A percentile compares a stretch with the other conserved stretches of the same genome.
phyloP scores from a whole-genome alignment of 2,888 invertebrate species.

The Nebria salina region DNA sequence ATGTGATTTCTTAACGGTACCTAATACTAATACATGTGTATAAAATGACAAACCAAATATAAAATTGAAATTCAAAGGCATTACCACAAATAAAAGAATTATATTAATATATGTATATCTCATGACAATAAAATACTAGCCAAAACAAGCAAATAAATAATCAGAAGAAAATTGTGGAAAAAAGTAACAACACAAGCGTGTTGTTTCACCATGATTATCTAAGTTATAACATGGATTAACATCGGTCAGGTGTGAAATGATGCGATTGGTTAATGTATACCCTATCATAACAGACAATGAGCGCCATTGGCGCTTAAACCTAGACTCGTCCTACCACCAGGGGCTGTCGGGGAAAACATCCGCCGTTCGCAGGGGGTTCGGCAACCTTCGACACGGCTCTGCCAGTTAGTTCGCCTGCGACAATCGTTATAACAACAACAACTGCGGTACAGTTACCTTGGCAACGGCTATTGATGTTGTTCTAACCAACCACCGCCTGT shows the following conservation, averaged over 20 bases:
- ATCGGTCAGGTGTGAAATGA: conserved; percentile 46
- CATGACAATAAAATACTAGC: too few relatives aligned
- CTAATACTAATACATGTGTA: too few relatives aligned
- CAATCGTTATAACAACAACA: conserved; percentile 31
- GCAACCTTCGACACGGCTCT: neutral
- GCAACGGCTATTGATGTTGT: neutral
- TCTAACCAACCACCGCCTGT: neutral
- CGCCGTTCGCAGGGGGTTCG: conserved; percentile 31
- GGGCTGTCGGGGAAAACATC: conserved; percentile 21
- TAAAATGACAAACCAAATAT: too few relatives aligned
- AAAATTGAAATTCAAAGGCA: too few relatives aligned
- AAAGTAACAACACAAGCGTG: neutral
- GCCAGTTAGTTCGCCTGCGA: conserved; percentile 24
- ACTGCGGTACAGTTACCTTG: conserved; percentile 6
- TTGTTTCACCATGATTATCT: neutral
- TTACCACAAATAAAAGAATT: too few relatives aligned
- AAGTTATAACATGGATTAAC: neutral
- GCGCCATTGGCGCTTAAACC: conserved; percentile 52
- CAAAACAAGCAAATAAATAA: neutral
- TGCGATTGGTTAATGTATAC: conserved; percentile 51
- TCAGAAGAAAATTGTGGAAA: neutral
- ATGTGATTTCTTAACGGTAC: too few relatives aligned
- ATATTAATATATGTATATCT: too few relatives aligned
- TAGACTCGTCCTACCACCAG: conserved; percentile 22
- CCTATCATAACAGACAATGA: conserved; percentile 52